Evolutionary conservation across 2,797 vertebrate genomes (phyloP).

Genomic region (Galago senegalensis): DNA sequence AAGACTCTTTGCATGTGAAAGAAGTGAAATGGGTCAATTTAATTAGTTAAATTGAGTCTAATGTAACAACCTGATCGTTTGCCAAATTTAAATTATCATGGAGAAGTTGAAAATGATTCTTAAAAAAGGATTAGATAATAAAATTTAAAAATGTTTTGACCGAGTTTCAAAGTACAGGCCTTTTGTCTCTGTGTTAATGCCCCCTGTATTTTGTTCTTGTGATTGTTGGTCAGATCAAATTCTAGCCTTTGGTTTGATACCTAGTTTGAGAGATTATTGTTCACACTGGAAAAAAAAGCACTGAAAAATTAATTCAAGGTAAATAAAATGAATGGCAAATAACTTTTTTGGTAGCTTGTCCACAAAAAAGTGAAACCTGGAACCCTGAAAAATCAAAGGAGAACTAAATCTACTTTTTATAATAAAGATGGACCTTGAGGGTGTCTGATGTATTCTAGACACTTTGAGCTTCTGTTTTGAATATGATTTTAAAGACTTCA

Average conservation of each 20-base stretch:
- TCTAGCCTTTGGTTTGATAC: not conserved
- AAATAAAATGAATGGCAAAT: not conserved
- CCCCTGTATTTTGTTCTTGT: not conserved
- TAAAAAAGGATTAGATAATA: slow-evolving; percentile 12
- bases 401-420: not conserved
- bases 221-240: not conserved
- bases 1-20: not conserved
- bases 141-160: not conserved
- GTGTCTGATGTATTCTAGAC: not conserved
- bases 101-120: slow-evolving; percentile 4
- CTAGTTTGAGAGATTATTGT: not conserved
- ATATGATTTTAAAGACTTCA: slow-evolving; percentile 11
- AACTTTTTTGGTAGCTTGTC: not conserved
- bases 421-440: not conserved
- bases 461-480: slow-evolving; percentile 22
- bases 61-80: slow-evolving; percentile 36
- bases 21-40: not conserved
- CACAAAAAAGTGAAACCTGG: not conserved
- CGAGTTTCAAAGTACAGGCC: not conserved
- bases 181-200: not conserved
- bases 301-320: not conserved
- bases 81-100: slow-evolving; percentile 3
- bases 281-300: not conserved
- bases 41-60: slow-evolving; percentile 39
- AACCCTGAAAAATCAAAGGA: not conserved